A percentile compares a stretch with the other conserved stretches of the same genome.
phyloP scores from a whole-genome alignment of 2,113 vertebrate genomes.

The Oreotragus oreotragus region DNA sequence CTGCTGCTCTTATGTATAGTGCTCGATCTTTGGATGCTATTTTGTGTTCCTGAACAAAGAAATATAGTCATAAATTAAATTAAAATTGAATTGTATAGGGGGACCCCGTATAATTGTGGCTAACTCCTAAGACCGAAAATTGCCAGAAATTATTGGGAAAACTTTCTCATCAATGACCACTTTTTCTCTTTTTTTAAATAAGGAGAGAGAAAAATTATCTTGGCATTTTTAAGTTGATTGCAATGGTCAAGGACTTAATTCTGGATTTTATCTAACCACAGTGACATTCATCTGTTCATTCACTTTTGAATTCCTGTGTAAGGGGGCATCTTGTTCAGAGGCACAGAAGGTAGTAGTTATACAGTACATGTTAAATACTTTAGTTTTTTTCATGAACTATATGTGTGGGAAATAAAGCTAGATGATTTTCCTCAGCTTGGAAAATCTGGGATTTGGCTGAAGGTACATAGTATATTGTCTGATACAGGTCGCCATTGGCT shows the following conservation, averaged over 20 bases:
- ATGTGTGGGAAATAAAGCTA: neutral
- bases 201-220: neutral
- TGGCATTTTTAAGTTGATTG: neutral
- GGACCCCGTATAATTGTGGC: neutral
- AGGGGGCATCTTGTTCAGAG: neutral
- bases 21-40: neutral
- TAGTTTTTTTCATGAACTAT: neutral
- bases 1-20: neutral
- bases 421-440: neutral
- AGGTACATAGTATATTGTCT: neutral
- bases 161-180: neutral
- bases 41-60: neutral
- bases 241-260: neutral
- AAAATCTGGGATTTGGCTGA: neutral
- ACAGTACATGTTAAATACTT: neutral
- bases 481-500: neutral
- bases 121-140: neutral
- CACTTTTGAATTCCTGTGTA: neutral
- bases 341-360: neutral
- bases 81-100: neutral
- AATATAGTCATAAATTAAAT: neutral
- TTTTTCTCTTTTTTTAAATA: neutral
- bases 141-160: neutral
- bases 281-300: neutral
- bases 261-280: neutral